Evolutionary conservation across 2,797 vertebrate genomes (phyloP).

Genomic region (Oreonectes daqikongensis): DNA sequence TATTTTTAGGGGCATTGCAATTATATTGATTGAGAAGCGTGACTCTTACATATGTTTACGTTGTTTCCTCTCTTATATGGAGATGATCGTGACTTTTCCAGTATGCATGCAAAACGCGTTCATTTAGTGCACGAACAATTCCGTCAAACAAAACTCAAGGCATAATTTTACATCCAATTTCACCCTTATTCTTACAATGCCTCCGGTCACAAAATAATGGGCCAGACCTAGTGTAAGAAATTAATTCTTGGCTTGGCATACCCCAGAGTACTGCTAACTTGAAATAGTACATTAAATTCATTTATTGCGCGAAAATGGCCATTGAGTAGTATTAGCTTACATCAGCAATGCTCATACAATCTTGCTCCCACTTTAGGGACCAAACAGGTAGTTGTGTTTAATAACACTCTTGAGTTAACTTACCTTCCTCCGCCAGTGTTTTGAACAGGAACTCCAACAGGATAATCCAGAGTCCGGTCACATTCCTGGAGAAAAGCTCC

Average conservation of each 20-base stretch:
- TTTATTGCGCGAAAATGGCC: background rate
- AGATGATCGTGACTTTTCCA: background rate
- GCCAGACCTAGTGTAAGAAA: background rate
- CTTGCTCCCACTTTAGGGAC: background rate
- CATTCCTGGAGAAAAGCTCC: constrained; percentile 68
- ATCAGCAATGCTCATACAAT: background rate
- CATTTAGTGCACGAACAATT: background rate
- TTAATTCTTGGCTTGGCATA: background rate
- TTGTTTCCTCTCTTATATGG: background rate
- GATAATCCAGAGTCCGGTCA: constrained; percentile 67
- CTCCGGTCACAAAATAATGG: background rate
- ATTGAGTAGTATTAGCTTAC: background rate
- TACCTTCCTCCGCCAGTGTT: constrained; percentile 79
- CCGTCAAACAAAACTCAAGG: background rate
- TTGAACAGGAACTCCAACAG: constrained; percentile 61
- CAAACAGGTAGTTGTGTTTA: constrained; percentile 44
- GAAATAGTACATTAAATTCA: background rate
- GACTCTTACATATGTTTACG: background rate
- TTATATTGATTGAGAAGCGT: constrained; percentile 16
- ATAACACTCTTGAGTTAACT: constrained; percentile 67
- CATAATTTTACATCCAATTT: background rate
- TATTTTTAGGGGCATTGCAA: constrained; percentile 1
- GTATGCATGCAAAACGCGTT: background rate
- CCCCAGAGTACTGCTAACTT: background rate
- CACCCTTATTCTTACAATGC: background rate